Percentiles rank a stretch among this genome's conserved stretches.
Evolutionary conservation across 2,113 vertebrate species (phyloP).

Genomic region (Mesocricetus auratus): DNA sequence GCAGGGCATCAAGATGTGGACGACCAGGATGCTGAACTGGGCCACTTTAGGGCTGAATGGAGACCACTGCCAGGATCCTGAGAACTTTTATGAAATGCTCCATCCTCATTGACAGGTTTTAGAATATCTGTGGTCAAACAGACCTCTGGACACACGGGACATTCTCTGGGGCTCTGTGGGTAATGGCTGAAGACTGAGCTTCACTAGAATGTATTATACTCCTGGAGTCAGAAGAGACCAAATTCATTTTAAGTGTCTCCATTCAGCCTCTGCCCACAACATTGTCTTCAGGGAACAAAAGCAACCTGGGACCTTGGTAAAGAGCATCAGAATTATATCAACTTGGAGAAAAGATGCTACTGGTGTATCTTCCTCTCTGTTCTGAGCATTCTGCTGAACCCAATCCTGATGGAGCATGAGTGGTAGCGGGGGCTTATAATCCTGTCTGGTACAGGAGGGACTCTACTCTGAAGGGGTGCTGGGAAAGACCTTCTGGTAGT

Average conservation of each 20-base stretch:
- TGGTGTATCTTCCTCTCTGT: not conserved
- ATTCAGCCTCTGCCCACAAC: not conserved
- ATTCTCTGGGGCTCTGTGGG: not conserved
- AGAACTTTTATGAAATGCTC: not conserved
- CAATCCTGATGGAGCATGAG: fast-evolving
- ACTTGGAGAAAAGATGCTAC: not conserved
- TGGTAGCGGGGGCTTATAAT: not conserved
- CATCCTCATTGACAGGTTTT: not conserved
- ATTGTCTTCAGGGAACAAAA: not conserved
- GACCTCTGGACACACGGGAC: not conserved
- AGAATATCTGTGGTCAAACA: not conserved
- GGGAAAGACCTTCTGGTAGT: not conserved
- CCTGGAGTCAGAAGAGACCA: not conserved
- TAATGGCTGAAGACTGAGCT: not conserved
- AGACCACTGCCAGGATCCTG: not conserved
- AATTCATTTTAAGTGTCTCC: not conserved
- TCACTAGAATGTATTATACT: not conserved
- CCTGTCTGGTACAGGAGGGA: not conserved
- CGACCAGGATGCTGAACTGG: not conserved
- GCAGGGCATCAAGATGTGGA: not conserved
- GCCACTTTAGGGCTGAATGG: not conserved
- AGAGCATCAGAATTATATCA: not conserved
- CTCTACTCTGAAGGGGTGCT: not conserved
- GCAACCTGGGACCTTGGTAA: not conserved
- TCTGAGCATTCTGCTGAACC: not conserved